Base-by-base conservation (phyloP, 2,888 invertebrate species). In the Andrena camellia region DNA sequence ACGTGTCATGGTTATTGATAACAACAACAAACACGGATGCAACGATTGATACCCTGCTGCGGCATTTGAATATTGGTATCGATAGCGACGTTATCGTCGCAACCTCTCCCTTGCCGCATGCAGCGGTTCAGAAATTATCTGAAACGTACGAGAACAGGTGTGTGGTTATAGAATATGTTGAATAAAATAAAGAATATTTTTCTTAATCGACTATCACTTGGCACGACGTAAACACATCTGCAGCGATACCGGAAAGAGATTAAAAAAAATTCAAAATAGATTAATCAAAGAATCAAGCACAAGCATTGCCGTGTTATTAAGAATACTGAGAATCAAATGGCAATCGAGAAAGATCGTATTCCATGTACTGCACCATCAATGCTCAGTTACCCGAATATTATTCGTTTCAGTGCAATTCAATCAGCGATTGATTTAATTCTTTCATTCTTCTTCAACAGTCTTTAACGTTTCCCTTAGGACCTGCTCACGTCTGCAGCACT, bases 41-140 rank as follows among this genome's bases (percentile, higher is more conserved):
- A 0, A 88, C 90, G n/a, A 92, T 93, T 52, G 92, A 94, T 64
- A 86, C 89, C 1, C 83, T 91, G 20, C 84, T 94, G 8, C 88
- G 92, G 33, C 90, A 92, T 77, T 85, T 94, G 66, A 92, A 92
- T 23, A 92, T 94, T 50, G 93, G 94, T 8, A 92, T 94, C 35
- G 93, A 94, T 64, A 93, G 93, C 35, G 94, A 94, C n/a, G 92
- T 94, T 0, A 85, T 93, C 7, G 87, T 94, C 0, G 93, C 93
- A 0, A 92, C 92, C 4, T 90, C 92, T 6, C 68, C 89, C 0
- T 35, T 87, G 2, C 35, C 77, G 0, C 33, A 78, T 6, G 17
- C 62, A 3, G 64, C 54, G 5, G 71, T 85, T 23, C 57, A 74
- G 35, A 78, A 72, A 50, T 77, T 84, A 29, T 69, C 76, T 3